These are phyloP conservation scores for Sinocyclocheilus grahami DNA, from an alignment of 2,113 vertebrate species.

Conservation along the genomic window DNA sequence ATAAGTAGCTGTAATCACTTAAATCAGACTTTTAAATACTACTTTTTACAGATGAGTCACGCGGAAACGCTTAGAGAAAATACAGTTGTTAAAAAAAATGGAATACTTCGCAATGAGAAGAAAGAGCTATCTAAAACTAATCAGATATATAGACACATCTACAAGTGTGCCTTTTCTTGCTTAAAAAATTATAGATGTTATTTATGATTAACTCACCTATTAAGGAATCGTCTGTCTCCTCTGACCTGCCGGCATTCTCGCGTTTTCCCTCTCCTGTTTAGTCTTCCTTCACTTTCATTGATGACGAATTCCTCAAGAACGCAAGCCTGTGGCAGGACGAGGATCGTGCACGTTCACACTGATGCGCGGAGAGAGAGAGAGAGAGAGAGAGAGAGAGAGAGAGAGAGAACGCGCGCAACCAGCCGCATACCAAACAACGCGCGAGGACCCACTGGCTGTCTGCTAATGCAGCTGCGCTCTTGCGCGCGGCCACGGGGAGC, in stretches of 20 bases:
- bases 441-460: constrained; percentile 14
- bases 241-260: constrained; percentile 12
- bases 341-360: constrained; percentile 8
- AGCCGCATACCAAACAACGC: constrained; percentile 7
- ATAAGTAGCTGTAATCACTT: background rate
- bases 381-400: constrained; percentile 8
- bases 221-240: background rate
- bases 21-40: background rate
- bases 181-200: background rate
- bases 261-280: background rate
- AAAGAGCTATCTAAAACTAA: background rate
- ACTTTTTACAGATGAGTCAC: constrained; percentile 1
- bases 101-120: background rate
- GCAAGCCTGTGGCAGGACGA: constrained; percentile 25
- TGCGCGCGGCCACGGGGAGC: constrained; percentile 30
- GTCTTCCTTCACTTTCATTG: constrained; percentile 12
- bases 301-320: constrained; percentile 47
- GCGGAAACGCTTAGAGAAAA: background rate
- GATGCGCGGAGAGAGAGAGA: constrained; percentile 7
- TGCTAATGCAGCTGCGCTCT: constrained; percentile 4
- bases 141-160: background rate
- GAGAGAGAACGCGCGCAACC: constrained; percentile 27
- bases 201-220: constrained; percentile 35
- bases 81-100: background rate
- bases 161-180: background rate